Percentiles rank a stretch among this genome's conserved stretches.
These are phyloP conservation scores for Oligia fasciuncula DNA, from an alignment of 2,888 invertebrate species.

Conservation along the genomic window DNA sequence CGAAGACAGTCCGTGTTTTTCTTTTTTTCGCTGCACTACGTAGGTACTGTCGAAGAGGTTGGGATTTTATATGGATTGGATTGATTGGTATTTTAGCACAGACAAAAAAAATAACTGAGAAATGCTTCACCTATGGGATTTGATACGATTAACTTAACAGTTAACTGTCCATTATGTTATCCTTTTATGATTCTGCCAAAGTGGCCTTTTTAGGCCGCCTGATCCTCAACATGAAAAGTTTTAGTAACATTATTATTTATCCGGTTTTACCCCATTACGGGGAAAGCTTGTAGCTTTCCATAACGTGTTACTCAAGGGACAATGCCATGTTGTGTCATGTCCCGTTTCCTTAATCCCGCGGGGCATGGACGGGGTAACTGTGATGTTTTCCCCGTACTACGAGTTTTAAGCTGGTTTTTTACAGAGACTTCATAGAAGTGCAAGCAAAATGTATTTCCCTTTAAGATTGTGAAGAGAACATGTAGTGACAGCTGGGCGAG, in stretches of 20 bases:
- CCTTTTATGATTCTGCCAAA: too few relatives aligned
- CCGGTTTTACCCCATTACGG: neutral
- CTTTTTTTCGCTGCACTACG: too few relatives aligned
- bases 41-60: too few relatives aligned
- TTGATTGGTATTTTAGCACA: too few relatives aligned
- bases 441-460: constrained; percentile 18
- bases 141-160: too few relatives aligned
- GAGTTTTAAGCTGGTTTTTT: neutral
- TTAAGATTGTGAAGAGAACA: constrained; percentile 5
- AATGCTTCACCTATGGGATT: too few relatives aligned
- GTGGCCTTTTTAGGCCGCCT: too few relatives aligned
- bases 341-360: neutral
- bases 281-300: neutral
- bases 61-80: too few relatives aligned
- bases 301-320: neutral
- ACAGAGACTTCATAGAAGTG: neutral
- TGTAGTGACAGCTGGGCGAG: constrained; percentile 21
- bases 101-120: too few relatives aligned
- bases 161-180: too few relatives aligned
- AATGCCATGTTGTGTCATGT: constrained; percentile 1
- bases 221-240: neutral
- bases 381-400: neutral
- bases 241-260: neutral
- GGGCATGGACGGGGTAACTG: neutral
- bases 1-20: too few relatives aligned